phyloP scores from a whole-genome alignment of 2,888 invertebrate genomes.

The Cataglyphis rosenhaueri region DNA sequence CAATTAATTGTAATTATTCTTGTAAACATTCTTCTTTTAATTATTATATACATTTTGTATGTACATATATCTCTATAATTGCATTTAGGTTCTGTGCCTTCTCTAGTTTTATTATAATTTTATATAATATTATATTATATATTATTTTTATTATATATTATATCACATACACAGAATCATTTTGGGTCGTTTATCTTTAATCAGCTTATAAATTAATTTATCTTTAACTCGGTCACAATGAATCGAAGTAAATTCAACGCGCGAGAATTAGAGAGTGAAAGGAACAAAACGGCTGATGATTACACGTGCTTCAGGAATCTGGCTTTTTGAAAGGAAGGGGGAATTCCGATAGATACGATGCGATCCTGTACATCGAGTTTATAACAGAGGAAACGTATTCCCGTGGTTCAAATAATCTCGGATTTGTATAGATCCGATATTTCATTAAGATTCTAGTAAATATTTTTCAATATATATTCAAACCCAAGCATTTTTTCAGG shows the following conservation, averaged over 20 bases:
- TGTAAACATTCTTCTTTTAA: not conserved
- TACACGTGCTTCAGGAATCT: slow-evolving; percentile 70
- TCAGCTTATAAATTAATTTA: not conserved
- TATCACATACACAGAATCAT: not conserved
- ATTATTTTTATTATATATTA: not conserved
- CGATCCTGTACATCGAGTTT: slow-evolving; percentile 64
- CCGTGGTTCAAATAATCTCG: not conserved
- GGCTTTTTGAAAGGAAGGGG: slow-evolving; percentile 70
- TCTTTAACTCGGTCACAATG: not conserved
- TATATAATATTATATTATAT: not conserved
- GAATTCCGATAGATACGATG: slow-evolving; percentile 62
- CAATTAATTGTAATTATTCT: not conserved
- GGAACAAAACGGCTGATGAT: slow-evolving; percentile 47
- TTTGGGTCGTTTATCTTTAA: not conserved
- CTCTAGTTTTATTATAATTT: not conserved
- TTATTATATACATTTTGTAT: not conserved
- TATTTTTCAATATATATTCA: not conserved
- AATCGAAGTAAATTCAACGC: not conserved
- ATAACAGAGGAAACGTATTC: slow-evolving; percentile 49
- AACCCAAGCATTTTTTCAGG: not conserved
- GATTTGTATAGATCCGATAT: not conserved
- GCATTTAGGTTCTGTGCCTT: not conserved
- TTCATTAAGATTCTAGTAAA: not conserved
- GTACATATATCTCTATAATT: not conserved
- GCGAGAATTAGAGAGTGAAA: slow-evolving; percentile 56